Conservation (phyloP, 2,797 vertebrate species). For the Bradypodion ventrale region DNA sequence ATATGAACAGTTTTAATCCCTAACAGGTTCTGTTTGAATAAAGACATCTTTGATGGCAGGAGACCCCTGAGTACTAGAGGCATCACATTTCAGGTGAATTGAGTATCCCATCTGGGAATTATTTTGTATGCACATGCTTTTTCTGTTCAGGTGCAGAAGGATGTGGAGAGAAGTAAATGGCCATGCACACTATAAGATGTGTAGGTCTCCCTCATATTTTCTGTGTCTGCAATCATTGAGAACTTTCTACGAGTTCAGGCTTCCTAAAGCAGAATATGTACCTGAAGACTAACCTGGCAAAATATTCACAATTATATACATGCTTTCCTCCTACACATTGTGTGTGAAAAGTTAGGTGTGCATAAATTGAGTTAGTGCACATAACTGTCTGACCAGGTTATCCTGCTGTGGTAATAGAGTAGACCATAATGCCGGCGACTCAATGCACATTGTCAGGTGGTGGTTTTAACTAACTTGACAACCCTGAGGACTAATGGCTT, state of each 20-base stretch:
- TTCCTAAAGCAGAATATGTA: not conserved
- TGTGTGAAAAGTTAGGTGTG: not conserved
- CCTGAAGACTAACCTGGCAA: not conserved
- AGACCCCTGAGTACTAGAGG: not conserved
- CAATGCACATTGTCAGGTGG: no score
- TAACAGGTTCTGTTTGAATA: not conserved
- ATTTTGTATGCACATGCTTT: not conserved
- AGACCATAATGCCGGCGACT: no score
- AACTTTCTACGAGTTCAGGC: not conserved
- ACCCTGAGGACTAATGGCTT: no score
- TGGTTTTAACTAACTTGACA: no score
- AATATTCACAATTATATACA: not conserved
- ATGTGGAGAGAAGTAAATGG: not conserved
- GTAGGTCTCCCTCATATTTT: not conserved
- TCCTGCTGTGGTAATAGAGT: no score
- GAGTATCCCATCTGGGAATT: not conserved
- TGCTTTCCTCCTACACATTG: not conserved
- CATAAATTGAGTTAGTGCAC: not conserved
- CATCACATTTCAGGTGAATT: no score
- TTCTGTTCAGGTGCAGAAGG: not conserved
- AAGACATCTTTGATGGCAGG: not conserved
- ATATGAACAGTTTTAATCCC: not conserved
- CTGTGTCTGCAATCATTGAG: not conserved
- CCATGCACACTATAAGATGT: not conserved
- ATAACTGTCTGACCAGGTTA: no score